phyloP scores from a whole-genome alignment of 2,797 vertebrate species.

The Macropus fuliginosus region DNA sequence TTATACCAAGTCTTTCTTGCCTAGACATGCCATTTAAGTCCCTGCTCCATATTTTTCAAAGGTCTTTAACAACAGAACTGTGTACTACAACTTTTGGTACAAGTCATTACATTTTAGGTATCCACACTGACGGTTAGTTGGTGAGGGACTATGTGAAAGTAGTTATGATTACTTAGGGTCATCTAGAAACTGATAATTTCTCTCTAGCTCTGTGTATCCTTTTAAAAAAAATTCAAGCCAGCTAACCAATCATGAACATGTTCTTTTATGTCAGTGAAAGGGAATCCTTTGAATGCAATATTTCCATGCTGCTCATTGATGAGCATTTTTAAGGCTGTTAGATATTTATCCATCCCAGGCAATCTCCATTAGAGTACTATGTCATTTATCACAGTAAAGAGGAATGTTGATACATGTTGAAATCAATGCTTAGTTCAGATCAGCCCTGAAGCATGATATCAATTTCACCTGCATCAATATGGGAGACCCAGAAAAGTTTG shows the following conservation, averaged over 20 bases:
- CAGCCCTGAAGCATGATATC: background rate
- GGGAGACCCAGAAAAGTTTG: slow-evolving; percentile 3
- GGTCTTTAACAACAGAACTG: background rate
- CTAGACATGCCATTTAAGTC: background rate
- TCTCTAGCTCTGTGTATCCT: background rate
- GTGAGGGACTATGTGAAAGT: background rate
- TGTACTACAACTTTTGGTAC: background rate
- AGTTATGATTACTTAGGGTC: background rate
- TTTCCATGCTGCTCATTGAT: background rate
- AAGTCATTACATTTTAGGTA: background rate
- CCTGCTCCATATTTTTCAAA: background rate
- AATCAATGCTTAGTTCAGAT: slow-evolving; percentile 21
- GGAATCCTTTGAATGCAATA: background rate
- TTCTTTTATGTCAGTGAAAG: background rate
- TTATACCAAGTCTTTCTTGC: background rate
- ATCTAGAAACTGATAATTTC: background rate
- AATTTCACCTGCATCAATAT: background rate
- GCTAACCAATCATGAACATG: background rate
- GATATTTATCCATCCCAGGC: background rate
- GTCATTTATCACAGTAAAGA: background rate
- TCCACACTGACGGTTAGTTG: background rate
- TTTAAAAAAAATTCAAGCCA: background rate
- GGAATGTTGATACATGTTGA: background rate
- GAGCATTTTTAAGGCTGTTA: background rate
- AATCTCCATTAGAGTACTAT: background rate